A percentile compares a stretch with the other conserved stretches of the same genome.
phyloP scores from a whole-genome alignment of 92 coral and sea anemone species.

The Blastomussa wellsi region DNA sequence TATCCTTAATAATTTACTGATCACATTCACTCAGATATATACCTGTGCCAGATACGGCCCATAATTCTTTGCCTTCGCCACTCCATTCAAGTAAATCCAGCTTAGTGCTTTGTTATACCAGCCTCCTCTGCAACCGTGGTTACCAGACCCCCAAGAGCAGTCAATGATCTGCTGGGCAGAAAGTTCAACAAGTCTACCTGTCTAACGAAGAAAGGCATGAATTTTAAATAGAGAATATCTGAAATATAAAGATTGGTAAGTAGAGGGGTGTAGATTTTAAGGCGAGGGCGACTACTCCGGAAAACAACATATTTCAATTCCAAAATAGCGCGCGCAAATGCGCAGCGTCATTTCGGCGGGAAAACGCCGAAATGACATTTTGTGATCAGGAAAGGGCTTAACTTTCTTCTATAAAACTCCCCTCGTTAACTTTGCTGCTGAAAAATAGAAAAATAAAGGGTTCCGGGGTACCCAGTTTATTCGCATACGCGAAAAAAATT shows the following conservation, averaged over 20 bases:
- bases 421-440: too few relatives aligned
- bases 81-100: conserved; percentile 91
- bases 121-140: conserved; percentile 98
- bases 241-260: background rate
- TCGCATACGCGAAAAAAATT: too few relatives aligned
- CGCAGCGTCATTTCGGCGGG: too few relatives aligned
- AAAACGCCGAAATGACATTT: too few relatives aligned
- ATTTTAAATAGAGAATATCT: background rate
- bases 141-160: conserved; percentile 99
- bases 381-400: too few relatives aligned
- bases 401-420: too few relatives aligned
- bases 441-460: too few relatives aligned
- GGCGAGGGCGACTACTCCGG: background rate
- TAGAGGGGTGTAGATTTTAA: background rate
- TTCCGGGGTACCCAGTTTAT: too few relatives aligned
- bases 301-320: too few relatives aligned
- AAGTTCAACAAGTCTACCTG: conserved; percentile 77
- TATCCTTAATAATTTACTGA: background rate
- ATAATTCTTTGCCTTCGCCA: conserved; percentile 89
- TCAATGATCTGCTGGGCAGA: conserved; percentile 96
- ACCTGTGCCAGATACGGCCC: conserved; percentile 99
- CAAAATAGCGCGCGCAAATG: too few relatives aligned
- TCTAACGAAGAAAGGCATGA: conserved; percentile 44
- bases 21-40: background rate
- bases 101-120: conserved; percentile 95